These are phyloP conservation scores for Cataglyphis livida DNA, from an alignment of 2,888 invertebrate genomes.

Conservation along the genomic window DNA sequence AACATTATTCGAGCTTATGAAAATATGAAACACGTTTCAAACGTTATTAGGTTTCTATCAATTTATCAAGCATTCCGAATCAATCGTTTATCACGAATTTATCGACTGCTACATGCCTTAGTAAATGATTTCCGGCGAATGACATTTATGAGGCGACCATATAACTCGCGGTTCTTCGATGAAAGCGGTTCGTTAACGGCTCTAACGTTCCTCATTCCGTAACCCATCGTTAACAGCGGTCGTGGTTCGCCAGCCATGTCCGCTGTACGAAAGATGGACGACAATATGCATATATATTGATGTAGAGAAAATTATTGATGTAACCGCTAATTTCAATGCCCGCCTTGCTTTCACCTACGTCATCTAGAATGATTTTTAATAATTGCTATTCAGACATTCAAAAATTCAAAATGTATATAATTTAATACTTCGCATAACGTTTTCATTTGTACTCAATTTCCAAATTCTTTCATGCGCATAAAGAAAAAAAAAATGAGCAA, in stretches of 20 bases:
- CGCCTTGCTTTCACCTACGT: neutral
- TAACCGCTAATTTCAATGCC: slow-evolving; percentile 39
- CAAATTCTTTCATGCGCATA: neutral
- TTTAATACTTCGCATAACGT: neutral
- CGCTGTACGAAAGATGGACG: slow-evolving; percentile 25
- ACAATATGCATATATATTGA: slow-evolving; percentile 28
- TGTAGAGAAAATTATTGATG: slow-evolving; percentile 35
- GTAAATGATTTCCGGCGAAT: slow-evolving; percentile 59
- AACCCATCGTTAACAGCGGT: slow-evolving; percentile 64
- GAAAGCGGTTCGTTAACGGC: slow-evolving; percentile 74
- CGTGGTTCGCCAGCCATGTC: slow-evolving; percentile 12
- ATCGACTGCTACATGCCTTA: slow-evolving; percentile 18
- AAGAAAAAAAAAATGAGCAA: neutral
- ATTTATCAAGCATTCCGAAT: neutral
- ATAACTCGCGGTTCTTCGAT: slow-evolving; percentile 64
- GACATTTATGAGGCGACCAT: slow-evolving; percentile 67
- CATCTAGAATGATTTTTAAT: slow-evolving; percentile 11
- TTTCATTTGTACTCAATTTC: neutral
- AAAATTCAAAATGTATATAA: neutral
- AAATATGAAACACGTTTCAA: slow-evolving; percentile 1
- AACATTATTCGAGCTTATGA: neutral
- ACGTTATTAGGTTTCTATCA: slow-evolving; percentile 1
- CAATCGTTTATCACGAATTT: slow-evolving; percentile 27
- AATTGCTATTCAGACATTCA: neutral
- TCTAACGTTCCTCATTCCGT: slow-evolving; percentile 72